Conservation (phyloP, 2,113 vertebrate species). For the Tyto alba region DNA sequence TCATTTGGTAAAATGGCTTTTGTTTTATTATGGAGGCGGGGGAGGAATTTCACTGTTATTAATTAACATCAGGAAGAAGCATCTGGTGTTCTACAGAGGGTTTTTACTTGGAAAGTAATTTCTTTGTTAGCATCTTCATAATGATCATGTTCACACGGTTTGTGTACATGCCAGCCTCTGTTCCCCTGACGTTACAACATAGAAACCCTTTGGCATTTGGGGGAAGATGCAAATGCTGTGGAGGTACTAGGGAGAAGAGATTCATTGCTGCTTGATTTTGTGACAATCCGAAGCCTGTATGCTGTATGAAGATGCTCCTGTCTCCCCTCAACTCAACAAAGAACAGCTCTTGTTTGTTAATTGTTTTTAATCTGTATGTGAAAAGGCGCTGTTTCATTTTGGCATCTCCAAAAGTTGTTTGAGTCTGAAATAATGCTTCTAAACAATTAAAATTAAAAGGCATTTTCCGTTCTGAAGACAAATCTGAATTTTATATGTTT, state of each 20-base stretch:
- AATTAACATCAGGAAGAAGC: neutral
- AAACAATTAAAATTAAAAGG: neutral
- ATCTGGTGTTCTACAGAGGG: neutral
- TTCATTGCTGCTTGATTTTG: neutral
- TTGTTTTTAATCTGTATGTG: neutral
- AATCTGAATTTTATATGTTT: neutral
- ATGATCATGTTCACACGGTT: neutral
- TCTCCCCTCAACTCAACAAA: rapidly evolving
- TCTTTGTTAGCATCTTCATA: neutral
- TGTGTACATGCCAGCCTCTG: neutral
- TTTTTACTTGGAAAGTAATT: neutral
- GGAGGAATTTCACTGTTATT: neutral
- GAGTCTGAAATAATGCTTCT: neutral
- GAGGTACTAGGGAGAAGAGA: neutral
- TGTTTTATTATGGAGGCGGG: neutral
- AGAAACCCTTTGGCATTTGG: neutral
- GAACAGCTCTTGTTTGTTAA: neutral
- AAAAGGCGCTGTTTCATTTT: neutral
- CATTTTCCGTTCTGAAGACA: neutral
- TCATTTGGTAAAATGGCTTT: neutral
- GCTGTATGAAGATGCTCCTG: neutral
- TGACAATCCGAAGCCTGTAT: neutral
- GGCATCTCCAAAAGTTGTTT: neutral
- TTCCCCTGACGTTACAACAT: neutral
- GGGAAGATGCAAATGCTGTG: neutral